These are phyloP conservation scores for Leptothorax acervorum DNA, from an alignment of 2,888 invertebrate genomes.

Conservation along the genomic window DNA sequence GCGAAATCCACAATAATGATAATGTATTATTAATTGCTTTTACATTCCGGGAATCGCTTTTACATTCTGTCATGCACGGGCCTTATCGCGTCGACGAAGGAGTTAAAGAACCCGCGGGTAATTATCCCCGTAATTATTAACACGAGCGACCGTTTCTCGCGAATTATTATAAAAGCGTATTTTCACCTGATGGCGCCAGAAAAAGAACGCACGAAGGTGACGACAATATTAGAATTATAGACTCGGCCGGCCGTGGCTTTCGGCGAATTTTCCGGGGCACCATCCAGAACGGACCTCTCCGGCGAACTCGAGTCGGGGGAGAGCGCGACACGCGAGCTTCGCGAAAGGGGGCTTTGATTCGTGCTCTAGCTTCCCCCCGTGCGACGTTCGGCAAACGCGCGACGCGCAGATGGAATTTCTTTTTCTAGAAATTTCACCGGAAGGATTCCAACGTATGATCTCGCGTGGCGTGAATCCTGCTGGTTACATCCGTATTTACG, in stretches of 20 bases:
- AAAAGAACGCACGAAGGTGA: slow-evolving; percentile 32
- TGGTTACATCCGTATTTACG: background rate
- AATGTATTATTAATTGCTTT: slow-evolving; percentile 38
- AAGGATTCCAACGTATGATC: slow-evolving; percentile 10
- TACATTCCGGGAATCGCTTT: slow-evolving; percentile 11
- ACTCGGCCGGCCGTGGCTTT: slow-evolving; percentile 65
- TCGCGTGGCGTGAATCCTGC: background rate
- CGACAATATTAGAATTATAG: background rate
- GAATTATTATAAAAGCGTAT: slow-evolving; percentile 19
- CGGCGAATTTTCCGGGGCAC: slow-evolving; percentile 76
- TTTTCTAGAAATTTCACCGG: slow-evolving; percentile 54
- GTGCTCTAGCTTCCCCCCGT: background rate
- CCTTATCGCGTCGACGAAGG: background rate
- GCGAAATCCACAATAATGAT: slow-evolving; percentile 58
- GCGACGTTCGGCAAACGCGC: slow-evolving; percentile 4
- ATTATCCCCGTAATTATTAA: slow-evolving; percentile 16
- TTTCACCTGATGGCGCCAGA: slow-evolving; percentile 43
- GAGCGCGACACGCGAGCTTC: slow-evolving; percentile 34
- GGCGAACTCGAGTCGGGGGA: slow-evolving; percentile 29
- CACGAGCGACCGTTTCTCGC: background rate
- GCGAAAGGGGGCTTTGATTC: slow-evolving; percentile 15
- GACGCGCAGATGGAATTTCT: slow-evolving; percentile 10
- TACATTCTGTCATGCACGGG: background rate
- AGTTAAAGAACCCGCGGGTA: slow-evolving; percentile 13
- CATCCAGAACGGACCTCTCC: slow-evolving; percentile 74